Evolutionary conservation across 2,113 vertebrate genomes (phyloP).

Genomic region (Raja brachyura): DNA sequence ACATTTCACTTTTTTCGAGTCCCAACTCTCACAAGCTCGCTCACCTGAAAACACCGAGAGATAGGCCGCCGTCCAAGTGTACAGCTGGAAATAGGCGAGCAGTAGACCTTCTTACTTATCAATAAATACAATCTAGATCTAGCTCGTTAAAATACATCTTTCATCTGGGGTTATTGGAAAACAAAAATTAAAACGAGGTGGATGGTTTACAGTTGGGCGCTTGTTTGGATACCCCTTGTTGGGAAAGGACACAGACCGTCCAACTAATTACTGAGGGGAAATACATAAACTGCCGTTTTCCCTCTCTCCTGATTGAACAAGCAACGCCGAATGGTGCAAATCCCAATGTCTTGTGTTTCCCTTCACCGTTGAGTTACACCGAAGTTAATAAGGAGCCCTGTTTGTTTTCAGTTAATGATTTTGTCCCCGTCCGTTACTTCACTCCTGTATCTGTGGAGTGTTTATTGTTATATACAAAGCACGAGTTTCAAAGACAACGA

Average conservation of each 20-base stretch:
- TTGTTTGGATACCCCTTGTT: not conserved
- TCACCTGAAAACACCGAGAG: not conserved
- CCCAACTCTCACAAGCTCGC: not conserved
- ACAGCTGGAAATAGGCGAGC: not conserved
- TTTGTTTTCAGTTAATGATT: not conserved
- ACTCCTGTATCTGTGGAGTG: not conserved
- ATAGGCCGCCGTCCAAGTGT: not conserved
- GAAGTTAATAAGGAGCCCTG: not conserved
- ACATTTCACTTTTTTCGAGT: not conserved
- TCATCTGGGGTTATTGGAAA: not conserved
- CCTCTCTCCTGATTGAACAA: not conserved
- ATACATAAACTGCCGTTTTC: not conserved
- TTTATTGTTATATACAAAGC: not conserved
- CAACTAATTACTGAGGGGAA: not conserved
- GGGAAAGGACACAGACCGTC: not conserved
- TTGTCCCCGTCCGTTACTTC: not conserved
- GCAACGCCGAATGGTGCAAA: not conserved
- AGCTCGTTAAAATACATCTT: not conserved
- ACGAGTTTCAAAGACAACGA: not conserved
- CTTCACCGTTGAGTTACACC: not conserved
- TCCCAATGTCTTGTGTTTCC: not conserved
- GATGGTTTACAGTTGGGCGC: not conserved
- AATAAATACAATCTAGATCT: not conserved
- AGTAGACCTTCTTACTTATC: not conserved
- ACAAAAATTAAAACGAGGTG: not conserved